Evolutionary conservation across 2,797 vertebrate species (phyloP), one percentile per base, ranked within the genome.

Genomic region (Streptopelia turtur): DNA sequence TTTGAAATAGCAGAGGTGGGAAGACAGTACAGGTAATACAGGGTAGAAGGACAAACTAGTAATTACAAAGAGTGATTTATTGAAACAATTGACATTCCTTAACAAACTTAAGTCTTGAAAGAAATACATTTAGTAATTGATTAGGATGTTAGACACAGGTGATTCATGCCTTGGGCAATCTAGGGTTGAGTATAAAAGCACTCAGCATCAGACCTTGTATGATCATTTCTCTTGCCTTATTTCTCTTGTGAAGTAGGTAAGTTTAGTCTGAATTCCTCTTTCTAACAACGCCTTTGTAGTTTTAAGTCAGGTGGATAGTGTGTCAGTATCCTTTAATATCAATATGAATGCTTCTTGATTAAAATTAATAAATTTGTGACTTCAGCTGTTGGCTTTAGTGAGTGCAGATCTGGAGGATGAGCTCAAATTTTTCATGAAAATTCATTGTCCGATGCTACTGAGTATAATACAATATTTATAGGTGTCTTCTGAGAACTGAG

Each of bases 181-280:
- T 10, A 9, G 60, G 71, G 45, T 20, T 0, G 13, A 35, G 52
- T 96, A 97, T 97, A 97, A 97, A 95, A 94, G 60, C 0, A 11
- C 74, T 43, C 4, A 1, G 1, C 50, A 39, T n/a, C 72, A 11
- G 65, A 31, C 23, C n/a, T 69, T 5, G 3, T 21, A 3, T 0
- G 1, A 70, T 27, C 77, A 17, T 60, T 94, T 59, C 80, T 89
- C 83, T 80, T 56, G 43, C 65, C 64, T 88, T 52, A 2, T 56
- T 71, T n/a, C 93, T 22, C 86, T 68, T 50, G 80, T 45, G 88
- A 61, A 74, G 70, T 10, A 66, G 96, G 96, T 97, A 90, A 97
- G 96, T 88, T 72, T 14, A 8, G 20, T 37, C 77, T 8, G 11
- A 61, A 45, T 47, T 79, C 64, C 41, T 76, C 27, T 70, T 72